These are phyloP conservation scores for Drosophila anomalipes DNA, from an alignment of 2,888 invertebrate species.

Conservation along the genomic window DNA sequence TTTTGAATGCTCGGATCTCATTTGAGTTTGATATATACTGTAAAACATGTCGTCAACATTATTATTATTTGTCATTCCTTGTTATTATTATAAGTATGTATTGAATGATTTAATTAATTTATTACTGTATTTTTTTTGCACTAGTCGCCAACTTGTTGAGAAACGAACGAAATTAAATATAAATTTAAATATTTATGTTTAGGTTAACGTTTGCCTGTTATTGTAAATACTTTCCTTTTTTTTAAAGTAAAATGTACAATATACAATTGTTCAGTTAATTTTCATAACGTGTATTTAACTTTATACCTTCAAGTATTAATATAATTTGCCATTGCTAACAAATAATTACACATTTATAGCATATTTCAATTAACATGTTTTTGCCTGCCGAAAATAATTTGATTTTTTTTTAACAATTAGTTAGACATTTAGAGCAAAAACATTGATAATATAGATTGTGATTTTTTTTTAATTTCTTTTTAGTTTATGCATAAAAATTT, in stretches of 20 bases:
- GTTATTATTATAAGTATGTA: slow-evolving; percentile 26
- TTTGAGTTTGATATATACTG: slow-evolving; percentile 49
- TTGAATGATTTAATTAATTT: slow-evolving; percentile 24
- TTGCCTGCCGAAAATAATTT: slow-evolving; percentile 69
- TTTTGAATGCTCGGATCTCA: slow-evolving; percentile 40
- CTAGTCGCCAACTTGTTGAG: slow-evolving; percentile 57
- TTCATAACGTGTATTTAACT: slow-evolving; percentile 53
- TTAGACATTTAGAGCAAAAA: slow-evolving; percentile 83
- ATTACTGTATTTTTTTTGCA: slow-evolving; percentile 26
- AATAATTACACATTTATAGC: slow-evolving; percentile 70
- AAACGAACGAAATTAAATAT: slow-evolving; percentile 61
- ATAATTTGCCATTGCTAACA: slow-evolving; percentile 57
- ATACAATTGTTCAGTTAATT: slow-evolving; percentile 76
- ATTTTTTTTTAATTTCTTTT: slow-evolving; percentile 40
- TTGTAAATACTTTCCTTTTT: slow-evolving; percentile 68
- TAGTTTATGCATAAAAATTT: slow-evolving; percentile 75
- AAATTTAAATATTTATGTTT: slow-evolving; percentile 55
- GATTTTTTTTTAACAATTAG: slow-evolving; percentile 71
- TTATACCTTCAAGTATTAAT: slow-evolving; percentile 41
- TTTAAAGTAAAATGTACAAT: slow-evolving; percentile 75
- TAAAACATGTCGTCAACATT: slow-evolving; percentile 66
- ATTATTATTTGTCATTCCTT: slow-evolving; percentile 58
- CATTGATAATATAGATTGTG: slow-evolving; percentile 78
- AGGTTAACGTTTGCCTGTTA: slow-evolving; percentile 45
- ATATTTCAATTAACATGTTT: slow-evolving; percentile 50